Evolutionary conservation across 2,888 invertebrate genomes (phyloP), one percentile per base, ranked within the genome.

Genomic region (Cataglyphis cursor): DNA sequence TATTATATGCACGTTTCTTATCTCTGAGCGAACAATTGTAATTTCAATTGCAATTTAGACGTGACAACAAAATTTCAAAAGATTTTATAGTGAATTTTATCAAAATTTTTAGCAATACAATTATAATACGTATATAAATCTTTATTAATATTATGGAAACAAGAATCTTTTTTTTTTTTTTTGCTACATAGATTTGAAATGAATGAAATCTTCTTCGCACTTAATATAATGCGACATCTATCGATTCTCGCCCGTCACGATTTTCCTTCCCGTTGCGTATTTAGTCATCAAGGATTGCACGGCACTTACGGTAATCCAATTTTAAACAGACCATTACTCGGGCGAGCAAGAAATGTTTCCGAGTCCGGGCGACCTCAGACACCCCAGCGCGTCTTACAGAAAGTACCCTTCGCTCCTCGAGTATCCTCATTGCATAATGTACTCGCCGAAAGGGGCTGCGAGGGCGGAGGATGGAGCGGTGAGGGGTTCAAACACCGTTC

Each of bases 341-440:
- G 48, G 66, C 78, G 68, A 61, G 80, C 83, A 88, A 90, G 88
- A 90, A 89, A 90, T 86, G 90, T 89, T 90, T 89, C 85, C 84
- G 48, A 80, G 85, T 84, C 75, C 72, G 64, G 51, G 70, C 83
- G 81, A 86, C 82, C 83, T 88, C 80, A 82, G 86, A 87, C 85
- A 82, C 83, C 87, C 81, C 74, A 48, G 62, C 84, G 72, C 68
- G 81, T 85, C 82, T 86, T 86, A 76, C 68, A 74, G 86, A 65
- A 80, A 89, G 89, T 78, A 88, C 85, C 85, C 89, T 89, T 76
- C 78, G 83, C 84, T 64, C 28, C 81, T 70, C 87, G 31, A 90
- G 89, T 83, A 90, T 87, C 84, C 90, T 89, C 90, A 73, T 89
- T 87, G 90, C 89, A 90, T 89, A 89, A 89, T 89, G 87, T 87